Base-by-base conservation (phyloP, 2,113 vertebrate genomes). In the Arothron firmamentum region DNA sequence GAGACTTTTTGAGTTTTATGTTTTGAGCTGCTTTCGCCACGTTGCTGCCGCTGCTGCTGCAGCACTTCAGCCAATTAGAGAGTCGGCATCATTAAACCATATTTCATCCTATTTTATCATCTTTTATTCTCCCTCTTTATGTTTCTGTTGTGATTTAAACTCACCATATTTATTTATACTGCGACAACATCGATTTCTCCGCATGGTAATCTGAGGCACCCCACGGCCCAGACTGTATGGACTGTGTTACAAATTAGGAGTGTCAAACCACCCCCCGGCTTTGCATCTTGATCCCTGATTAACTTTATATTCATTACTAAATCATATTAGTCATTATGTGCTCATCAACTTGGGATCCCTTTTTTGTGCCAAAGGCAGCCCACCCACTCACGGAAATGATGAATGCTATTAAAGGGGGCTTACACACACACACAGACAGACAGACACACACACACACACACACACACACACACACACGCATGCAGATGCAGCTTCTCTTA, bases 301-400 rank as follows among this genome's bases (percentile, higher is more conserved):
- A 75, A 84, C 64, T 77, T 85, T 74, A 84, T 80, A 68, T 84
- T 82, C 75, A 81, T 81, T 83, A 83, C 67, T 56, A 77, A 86
- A 87, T 80, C 63, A 74, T 64, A 83, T 85, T 77, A 83, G 72
- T 73, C 60, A 79, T 79, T 74, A 83, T 73, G 59, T 56, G 69
- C 75, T 78, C 74, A 84, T 82, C 72, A 78, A 62, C 58, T 62
- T 57, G 23, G 73, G 6, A 66, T 75, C 65, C 61, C 65, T 67
- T 62, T 62, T 72, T 59, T 74, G 76, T 71, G 78, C 63, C 68
- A 77, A 19, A 61, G 46, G 72, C 70, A 67, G 77, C 59, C 76
- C 78, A 72, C 78, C 74, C 76, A 77, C 78, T 76, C 62, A n/a
- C 52, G 74, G 57, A 52, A 41, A 70, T 65, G 20, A 67, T 62